These are phyloP conservation scores for Pachliopta kotzebuea DNA, from an alignment of 2,888 invertebrate species.

Conservation along the genomic window DNA sequence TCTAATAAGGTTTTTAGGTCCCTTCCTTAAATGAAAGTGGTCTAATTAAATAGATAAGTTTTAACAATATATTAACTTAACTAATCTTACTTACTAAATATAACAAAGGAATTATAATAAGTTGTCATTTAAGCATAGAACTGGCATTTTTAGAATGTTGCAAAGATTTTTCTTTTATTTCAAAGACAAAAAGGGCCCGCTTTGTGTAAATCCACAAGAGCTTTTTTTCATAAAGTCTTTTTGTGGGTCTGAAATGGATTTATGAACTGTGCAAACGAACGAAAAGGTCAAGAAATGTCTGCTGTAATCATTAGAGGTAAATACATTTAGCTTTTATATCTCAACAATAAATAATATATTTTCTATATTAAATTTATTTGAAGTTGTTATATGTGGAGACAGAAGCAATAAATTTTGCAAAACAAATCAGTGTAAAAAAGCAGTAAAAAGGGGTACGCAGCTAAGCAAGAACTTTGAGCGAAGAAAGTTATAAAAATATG, in stretches of 20 bases:
- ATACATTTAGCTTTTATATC: not conserved
- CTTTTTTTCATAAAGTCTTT: not conserved
- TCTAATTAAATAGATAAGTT: not conserved
- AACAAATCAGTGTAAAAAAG: not conserved
- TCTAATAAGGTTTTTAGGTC: not conserved
- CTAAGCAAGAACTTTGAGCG: not conserved
- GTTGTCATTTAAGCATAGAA: not conserved
- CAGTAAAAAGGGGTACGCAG: not conserved
- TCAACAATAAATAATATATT: not conserved
- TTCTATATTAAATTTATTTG: not conserved
- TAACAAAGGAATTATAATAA: not conserved
- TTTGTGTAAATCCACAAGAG: not conserved
- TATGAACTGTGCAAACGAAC: not conserved
- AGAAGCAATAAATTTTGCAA: not conserved
- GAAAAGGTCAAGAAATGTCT: not conserved
- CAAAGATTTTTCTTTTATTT: not conserved
- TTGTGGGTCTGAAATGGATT: not conserved
- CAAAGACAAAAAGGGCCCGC: not conserved
- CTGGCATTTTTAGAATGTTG: not conserved
- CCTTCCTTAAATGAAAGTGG: not conserved
- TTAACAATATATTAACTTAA: not conserved
- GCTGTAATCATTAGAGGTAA: not conserved
- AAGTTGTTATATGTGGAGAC: not conserved
- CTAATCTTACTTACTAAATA: not conserved
- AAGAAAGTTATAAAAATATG: slow-evolving; percentile 4